Conservation (phyloP, 1,140 invertebrate genomes). For the Schmidtea mediterranea region DNA sequence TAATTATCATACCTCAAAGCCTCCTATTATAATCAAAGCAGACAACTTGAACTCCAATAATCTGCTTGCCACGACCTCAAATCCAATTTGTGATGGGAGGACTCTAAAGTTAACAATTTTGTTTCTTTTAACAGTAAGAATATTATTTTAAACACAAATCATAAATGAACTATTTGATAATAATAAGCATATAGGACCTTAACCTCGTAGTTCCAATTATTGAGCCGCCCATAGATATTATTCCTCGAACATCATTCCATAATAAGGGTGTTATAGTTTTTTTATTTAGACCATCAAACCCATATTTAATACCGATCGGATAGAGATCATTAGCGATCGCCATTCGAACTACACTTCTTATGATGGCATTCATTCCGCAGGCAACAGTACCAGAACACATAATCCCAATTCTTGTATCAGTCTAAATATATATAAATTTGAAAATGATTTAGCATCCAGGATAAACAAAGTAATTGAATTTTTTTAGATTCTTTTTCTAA, state of each 20-base stretch:
- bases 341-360: constrained; percentile 82
- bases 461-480: too few species aligned
- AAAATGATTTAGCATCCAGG: too few species aligned
- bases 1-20: constrained; percentile 79
- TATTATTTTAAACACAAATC: too few species aligned
- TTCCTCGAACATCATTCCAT: too few species aligned
- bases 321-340: constrained; percentile 60
- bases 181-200: too few species aligned
- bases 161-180: not conserved
- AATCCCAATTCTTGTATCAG: too few species aligned
- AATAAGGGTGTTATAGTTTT: constrained; percentile 40
- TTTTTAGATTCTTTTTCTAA: too few species aligned
- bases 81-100: constrained; percentile 42
- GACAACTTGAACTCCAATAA: constrained; percentile 67
- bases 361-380: constrained; percentile 91
- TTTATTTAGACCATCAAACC: constrained; percentile 63
- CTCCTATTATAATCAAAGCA: constrained; percentile 70
- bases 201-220: constrained; percentile 68
- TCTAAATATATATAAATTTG: too few species aligned
- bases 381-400: constrained; percentile 25
- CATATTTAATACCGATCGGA: constrained; percentile 70
- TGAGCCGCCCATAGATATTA: constrained; percentile 48
- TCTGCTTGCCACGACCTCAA: constrained; percentile 45
- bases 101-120: constrained; percentile 26
- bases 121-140: too few species aligned